Base-by-base conservation (phyloP, 2,797 vertebrate species). In the Betta splendens region DNA sequence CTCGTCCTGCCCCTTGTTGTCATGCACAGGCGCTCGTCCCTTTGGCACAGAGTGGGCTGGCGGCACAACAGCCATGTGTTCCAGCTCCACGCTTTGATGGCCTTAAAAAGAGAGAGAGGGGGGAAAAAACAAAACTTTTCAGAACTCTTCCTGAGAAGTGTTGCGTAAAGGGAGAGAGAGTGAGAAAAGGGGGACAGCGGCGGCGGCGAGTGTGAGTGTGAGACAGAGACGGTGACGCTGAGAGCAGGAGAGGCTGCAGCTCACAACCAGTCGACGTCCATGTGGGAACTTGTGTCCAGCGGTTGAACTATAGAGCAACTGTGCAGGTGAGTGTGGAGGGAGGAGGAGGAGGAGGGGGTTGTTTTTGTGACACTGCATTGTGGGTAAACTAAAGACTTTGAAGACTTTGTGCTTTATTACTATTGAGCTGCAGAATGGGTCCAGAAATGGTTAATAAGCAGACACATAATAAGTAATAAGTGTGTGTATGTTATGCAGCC, bases 1-100 rank as follows among this genome's bases (percentile, higher is more conserved):
- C 91, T 86, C 83, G 58, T 77, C 69, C 79, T 72, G 69, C 72
- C 72, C 75, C 86, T 90, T 86, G 91, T 93, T 93, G 90, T 90
- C 88, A 92, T 93, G 90, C 92, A 90, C 83, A 85, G 85, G 68
- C 84, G 32, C 85, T 88, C 83, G 76, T 82, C 48, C 83, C 79
- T 35, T 77, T 87, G 82, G 87, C 87, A 88, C 77, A 80, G 55
- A 86, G 77, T 53, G 57, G 74, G 58, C 84, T 88, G 88, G 86
- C 87, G 85, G 81, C 86, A 87, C 84, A 85, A 87, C 78, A 86
- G 81, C 77, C 85, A 80, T 87, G 87, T 89, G 85, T 90, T 91
- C 86, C 69, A 84, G 87, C 83, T 85, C 79, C 80, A 70, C 63
- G 65, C 86, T 91, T 90, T 91, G 83, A 89, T 87, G 79, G 63